phyloP scores from a whole-genome alignment of 2,888 invertebrate species.

The Pherbina coryleti region DNA sequence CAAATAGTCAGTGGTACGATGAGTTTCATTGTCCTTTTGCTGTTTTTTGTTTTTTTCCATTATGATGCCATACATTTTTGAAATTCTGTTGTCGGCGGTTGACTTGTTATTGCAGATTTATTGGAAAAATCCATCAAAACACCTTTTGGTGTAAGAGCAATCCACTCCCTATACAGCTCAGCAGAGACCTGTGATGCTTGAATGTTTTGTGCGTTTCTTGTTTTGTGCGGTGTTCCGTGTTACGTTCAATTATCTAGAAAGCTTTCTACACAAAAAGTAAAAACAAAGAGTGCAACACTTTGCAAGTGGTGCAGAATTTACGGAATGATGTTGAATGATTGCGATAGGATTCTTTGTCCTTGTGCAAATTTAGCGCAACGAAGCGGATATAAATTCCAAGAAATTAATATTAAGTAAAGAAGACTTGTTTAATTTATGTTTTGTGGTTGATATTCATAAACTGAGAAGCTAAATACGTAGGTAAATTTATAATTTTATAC shows the following conservation, averaged over 20 bases:
- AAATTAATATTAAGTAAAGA: not conserved
- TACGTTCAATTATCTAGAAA: constrained; percentile 31
- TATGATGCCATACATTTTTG: not conserved
- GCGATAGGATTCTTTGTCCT: not conserved
- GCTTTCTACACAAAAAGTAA: constrained; percentile 6
- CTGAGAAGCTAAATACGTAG: too few relatives aligned
- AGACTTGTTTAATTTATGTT: too few relatives aligned
- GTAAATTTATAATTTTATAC: too few relatives aligned
- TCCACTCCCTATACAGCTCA: not conserved
- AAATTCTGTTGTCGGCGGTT: constrained; percentile 8
- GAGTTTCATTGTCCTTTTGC: not conserved
- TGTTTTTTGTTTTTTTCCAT: not conserved
- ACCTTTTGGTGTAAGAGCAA: not conserved
- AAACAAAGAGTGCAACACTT: constrained; percentile 12
- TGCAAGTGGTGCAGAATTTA: not conserved
- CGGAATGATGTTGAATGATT: not conserved
- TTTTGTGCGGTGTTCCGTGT: not conserved
- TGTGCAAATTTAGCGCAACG: constrained; percentile 26
- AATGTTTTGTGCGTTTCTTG: not conserved
- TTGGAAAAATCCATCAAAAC: constrained; percentile 10
- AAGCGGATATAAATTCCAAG: not conserved
- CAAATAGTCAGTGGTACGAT: not conserved
- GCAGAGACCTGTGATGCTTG: not conserved
- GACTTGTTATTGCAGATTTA: constrained; percentile 15
- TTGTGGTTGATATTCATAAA: too few relatives aligned